Percentiles rank a stretch among this genome's conserved stretches.
These are phyloP conservation scores for Triops cancriformis DNA, from an alignment of 1,140 invertebrate species.

Conservation along the genomic window DNA sequence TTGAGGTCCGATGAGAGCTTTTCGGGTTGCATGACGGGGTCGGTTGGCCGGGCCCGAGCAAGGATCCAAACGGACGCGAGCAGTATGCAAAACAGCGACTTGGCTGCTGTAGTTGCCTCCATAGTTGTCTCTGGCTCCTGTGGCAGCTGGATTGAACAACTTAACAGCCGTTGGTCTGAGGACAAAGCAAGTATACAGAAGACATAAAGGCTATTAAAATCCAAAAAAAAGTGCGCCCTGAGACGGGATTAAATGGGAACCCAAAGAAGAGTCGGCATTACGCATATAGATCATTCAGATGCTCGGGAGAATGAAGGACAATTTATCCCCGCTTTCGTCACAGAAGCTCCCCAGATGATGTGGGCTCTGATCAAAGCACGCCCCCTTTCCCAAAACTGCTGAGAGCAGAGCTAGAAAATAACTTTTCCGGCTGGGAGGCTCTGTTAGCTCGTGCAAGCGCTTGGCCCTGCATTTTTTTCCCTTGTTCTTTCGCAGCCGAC, in stretches of 20 bases:
- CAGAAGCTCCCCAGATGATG: not conserved
- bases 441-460: not conserved
- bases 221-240: not conserved
- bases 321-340: not conserved
- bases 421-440: not conserved
- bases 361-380: not conserved
- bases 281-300: not conserved
- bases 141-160: not conserved
- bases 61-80: not conserved
- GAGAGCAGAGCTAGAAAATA: not conserved
- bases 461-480: not conserved
- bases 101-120: not conserved
- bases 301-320: not conserved
- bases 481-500: not conserved
- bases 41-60: not conserved
- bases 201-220: not conserved
- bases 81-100: not conserved
- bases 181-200: constrained; percentile 2
- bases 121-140: not conserved
- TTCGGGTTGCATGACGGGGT: not conserved
- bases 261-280: not conserved
- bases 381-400: not conserved
- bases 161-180: not conserved
- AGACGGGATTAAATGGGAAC: not conserved
- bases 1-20: not conserved